Percentiles rank a stretch among this genome's conserved stretches.
phyloP scores from a whole-genome alignment of 37 sponge, comb jelly and placozoan species.

The Chondrilla cf. caribensis region DNA sequence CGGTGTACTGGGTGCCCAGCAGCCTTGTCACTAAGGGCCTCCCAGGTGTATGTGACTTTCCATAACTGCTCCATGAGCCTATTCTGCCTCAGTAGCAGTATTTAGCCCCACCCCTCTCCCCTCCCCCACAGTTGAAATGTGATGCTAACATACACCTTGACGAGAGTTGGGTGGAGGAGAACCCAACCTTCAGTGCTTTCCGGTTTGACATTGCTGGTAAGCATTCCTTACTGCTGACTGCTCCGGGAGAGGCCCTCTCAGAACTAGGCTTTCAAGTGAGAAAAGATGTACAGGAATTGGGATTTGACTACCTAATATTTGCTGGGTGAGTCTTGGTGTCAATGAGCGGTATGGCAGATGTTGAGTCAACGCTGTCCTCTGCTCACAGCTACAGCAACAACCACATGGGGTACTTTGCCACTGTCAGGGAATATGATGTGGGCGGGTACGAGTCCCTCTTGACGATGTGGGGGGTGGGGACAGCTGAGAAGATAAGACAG shows the following conservation, averaged over 20 bases:
- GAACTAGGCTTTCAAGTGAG: constrained; percentile 35
- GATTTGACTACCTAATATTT: constrained; percentile 26
- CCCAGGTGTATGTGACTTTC: too few species aligned
- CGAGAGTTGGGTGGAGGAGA: constrained; percentile 38
- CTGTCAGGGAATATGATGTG: constrained; percentile 38
- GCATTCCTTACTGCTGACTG: constrained; percentile 24
- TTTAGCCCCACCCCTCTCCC: too few species aligned
- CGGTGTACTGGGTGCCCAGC: too few species aligned
- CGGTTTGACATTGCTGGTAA: constrained; percentile 21
- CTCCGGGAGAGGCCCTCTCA: constrained; percentile 36
- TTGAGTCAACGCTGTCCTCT: too few species aligned
- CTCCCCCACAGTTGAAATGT: constrained; percentile 22
- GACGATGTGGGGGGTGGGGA: constrained; percentile 42
- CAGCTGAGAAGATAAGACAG: constrained; percentile 31
- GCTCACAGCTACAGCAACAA: constrained; percentile 36
- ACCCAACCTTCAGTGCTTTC: constrained; percentile 29
- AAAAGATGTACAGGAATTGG: constrained; percentile 19
- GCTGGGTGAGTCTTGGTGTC: constrained; percentile 21
- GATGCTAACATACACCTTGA: constrained; percentile 41
- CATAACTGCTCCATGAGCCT: too few species aligned
- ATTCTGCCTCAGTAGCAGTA: too few species aligned
- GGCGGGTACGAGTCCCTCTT: constrained; percentile 44
- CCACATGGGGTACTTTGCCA: constrained; percentile 55
- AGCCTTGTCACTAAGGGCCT: too few species aligned
- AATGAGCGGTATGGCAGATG: too few species aligned